Evolutionary conservation across 2,888 invertebrate species (phyloP), one percentile per base, ranked within the genome.

Genomic region (Drosophila diplacantha): DNA sequence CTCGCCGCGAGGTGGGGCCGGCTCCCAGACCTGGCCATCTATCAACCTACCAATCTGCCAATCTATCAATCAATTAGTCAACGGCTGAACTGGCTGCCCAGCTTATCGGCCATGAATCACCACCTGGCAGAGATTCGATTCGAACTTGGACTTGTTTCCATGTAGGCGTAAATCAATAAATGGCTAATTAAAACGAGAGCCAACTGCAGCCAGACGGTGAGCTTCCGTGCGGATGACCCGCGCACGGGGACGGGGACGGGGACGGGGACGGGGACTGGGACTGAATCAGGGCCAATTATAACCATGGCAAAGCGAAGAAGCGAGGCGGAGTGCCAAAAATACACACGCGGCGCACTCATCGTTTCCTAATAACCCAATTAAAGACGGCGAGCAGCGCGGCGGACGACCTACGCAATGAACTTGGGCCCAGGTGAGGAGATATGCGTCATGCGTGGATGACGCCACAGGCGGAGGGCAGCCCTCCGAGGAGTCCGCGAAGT

Each of bases 301-400:
- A 71, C 60, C 70, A 78, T 69, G 59, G 62, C 75, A 62, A 68
- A 47, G 37, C 50, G n/a, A 12, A 14, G 22, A 22, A 37, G 24
- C 47, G 35, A 32, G 31, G 56, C 56, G 16, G 46, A 39, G 16
- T 47, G 34, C 62, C 71, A 75, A 79, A 77, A 69, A 77, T 74
- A 79, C 41, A n/a, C 50, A 32, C 43, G 37, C 50, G 39, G 59
- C 62, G 57, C 67, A 56, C 71, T 65, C 81, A 72, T 78, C 66
- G 72, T 78, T 81, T 76, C 69, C 77, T 81, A 79, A 77, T 80
- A 80, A 80, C 73, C 81, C 81, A 80, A 80, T 82, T 83, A 83
- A 78, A 51, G 62, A 18, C 38, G 44, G 11, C 44, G 24, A 49
- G 38, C 50, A 53, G 35, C 35, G 35, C 39, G 37, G 12, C 47